Evolutionary conservation across 2,113 vertebrate species (phyloP), one percentile per base, ranked within the genome.

Genomic region (Hemicordylus capensis): DNA sequence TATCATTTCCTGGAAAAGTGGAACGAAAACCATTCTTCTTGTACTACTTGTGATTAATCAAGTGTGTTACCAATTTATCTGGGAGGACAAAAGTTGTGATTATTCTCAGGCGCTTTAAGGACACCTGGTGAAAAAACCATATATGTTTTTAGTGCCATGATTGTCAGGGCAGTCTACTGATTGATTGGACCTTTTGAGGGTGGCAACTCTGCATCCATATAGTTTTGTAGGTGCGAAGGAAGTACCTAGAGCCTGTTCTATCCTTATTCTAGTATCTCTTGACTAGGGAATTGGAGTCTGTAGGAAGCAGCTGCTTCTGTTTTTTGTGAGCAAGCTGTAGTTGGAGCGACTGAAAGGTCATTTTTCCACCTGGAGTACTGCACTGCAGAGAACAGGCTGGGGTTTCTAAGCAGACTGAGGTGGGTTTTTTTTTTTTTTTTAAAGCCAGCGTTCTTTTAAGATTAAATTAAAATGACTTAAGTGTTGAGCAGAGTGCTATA

Each of bases 371-470:
- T 84, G 61, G 37, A 84, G 37, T 39, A 42, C 34, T 84, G 48
- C 74, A 69, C 46, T 84, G 73, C 83, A 84, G 83, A 67, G 46
- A 76, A 56, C 44, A 75, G 42, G 3, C 48, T 84, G 61, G 1
- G 26, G 22, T 34, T 34, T 69, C 22, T 81, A 28, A 26, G 6
- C 19, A 24, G 39, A 31, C 44, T 67, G 20, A 24, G 22, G 22
- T 67, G 56, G 59, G 39, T 70, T 19, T 70, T 24, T 17, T 20
- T 4, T 20, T 8, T 8, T 8, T 24, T 28, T 80, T 66, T 78
- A 42, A 19, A 80, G 9, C 46, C 7, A 31, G 48, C 26, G 24
- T 76, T 54, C n/a, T 66, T 67, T 84, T 44, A 76, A 67, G 28
- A 17, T 63, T 67, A 67, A 28, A 64, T 39, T 75, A 37, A 51